Base-by-base conservation (phyloP, 2,797 vertebrate genomes). In the Melanotaenia pygmaea region DNA sequence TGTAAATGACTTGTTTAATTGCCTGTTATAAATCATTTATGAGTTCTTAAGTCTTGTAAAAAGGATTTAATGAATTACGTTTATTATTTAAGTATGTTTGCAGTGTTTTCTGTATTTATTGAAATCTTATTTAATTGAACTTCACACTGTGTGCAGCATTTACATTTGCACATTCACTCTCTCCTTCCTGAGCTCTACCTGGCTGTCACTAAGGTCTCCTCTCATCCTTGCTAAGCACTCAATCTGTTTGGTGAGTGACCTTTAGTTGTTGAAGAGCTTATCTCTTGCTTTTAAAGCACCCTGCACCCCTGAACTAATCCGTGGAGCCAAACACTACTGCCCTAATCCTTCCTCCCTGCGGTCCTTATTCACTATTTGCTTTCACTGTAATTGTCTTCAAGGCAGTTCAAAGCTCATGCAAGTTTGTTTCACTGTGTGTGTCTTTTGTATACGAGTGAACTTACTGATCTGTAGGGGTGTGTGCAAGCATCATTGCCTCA, bases 211-310 rank as follows among this genome's bases (percentile, higher is more conserved):
- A 37, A 85, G 72, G 81, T 88, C 82, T 79, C 54, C 68, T 73
- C 82, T 90, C 82, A 83, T 89, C 83, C 83, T 83, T 64, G 66
- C 80, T 85, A 85, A 90, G 85, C 81, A 84, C 86, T 90, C 86
- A 85, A 83, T 92, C 85, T 88, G 88, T 89, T 90, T 87, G 87
- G 81, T 66, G 74, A 87, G 76, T 87, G 88, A 92, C 90, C 91
- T 91, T 89, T 87, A 78, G 76, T 87, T 83, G 82, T 87, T 77
- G 83, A 56, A 83, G 86, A 86, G 91, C 86, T 93, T 91, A 92
- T 89, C 88, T 77, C 66, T 45, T 76, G 78, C 87, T 89, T 90
- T 89, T 86, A 80, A 89, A 88, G 85, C 38, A 14, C 73, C 78
- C 84, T 66, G 76, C 73, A 85, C 77, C 83, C 84, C 64, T 84